phyloP scores from a whole-genome alignment of 2,113 vertebrate species.

The Nothocercus nigrocapillus region DNA sequence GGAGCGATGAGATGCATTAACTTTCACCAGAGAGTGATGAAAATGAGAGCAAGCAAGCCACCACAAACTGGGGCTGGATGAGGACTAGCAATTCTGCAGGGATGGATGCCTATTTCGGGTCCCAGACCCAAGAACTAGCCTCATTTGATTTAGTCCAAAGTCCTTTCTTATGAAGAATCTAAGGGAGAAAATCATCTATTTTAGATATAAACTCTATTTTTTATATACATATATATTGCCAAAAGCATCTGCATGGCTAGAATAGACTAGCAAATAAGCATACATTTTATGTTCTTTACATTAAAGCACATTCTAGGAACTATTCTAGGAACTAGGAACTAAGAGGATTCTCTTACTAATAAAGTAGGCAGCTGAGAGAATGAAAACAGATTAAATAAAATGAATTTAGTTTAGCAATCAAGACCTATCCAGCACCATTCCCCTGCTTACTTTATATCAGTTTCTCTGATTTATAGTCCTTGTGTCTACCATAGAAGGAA shows the following conservation, averaged over 20 bases:
- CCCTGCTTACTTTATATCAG: background rate
- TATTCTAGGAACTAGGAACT: too few species aligned
- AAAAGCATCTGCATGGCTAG: background rate
- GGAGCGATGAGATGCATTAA: background rate
- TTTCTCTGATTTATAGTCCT: background rate
- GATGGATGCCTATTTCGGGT: background rate
- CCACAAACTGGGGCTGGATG: background rate
- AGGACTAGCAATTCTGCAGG: background rate
- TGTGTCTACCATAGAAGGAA: background rate
- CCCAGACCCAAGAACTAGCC: background rate
- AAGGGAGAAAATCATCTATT: background rate
- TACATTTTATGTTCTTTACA: background rate
- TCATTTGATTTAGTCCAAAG: slow-evolving; percentile 8
- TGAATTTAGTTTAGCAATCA: background rate
- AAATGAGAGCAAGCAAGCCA: background rate
- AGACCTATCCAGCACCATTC: background rate
- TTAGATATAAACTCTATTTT: background rate
- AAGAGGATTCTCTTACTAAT: background rate
- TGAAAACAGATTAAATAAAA: background rate
- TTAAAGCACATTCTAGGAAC: background rate
- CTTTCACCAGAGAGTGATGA: background rate
- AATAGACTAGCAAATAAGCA: background rate
- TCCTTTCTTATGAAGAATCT: background rate
- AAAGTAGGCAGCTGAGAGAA: background rate
- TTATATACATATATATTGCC: background rate